phyloP scores from a whole-genome alignment of 2,888 invertebrate genomes.

The Bombylius major region DNA sequence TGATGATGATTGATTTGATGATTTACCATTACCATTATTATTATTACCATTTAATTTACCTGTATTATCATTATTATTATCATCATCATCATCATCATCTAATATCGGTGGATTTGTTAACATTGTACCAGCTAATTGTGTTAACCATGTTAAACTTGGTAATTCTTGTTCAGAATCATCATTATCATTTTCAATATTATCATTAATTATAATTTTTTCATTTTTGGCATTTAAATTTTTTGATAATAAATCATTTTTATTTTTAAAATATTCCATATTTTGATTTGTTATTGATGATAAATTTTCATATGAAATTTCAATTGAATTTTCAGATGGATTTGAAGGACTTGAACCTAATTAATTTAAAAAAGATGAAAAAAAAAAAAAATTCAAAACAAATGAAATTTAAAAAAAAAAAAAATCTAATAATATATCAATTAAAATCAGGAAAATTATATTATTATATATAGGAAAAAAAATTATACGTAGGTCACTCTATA shows the following conservation, averaged over 20 bases:
- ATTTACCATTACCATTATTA: not conserved
- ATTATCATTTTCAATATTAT: constrained; percentile 4
- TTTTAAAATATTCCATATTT: not conserved
- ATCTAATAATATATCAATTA: too few species aligned
- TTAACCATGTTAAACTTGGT: constrained; percentile 33
- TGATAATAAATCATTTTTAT: not conserved
- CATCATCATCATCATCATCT: constrained; percentile 17
- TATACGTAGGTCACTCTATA: too few species aligned
- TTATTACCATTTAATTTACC: not conserved
- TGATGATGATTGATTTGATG: not conserved
- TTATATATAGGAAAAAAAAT: too few species aligned
- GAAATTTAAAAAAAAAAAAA: too few species aligned
- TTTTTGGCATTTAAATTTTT: not conserved
- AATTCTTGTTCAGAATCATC: constrained; percentile 29
- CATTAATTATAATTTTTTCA: not conserved
- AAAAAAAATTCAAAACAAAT: not conserved
- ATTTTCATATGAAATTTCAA: constrained; percentile 5
- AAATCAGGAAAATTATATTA: too few species aligned
- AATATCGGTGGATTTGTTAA: constrained; percentile 20
- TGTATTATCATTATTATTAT: not conserved
- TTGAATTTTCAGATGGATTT: constrained; percentile 15
- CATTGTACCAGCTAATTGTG: constrained; percentile 27
- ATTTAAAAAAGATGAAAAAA: too few species aligned
- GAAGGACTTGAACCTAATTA: constrained; percentile 16
- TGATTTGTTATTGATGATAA: not conserved